Evolutionary conservation across 2,113 vertebrate species (phyloP), one percentile per base, ranked within the genome.

Genomic region (Eulemur macaco): DNA sequence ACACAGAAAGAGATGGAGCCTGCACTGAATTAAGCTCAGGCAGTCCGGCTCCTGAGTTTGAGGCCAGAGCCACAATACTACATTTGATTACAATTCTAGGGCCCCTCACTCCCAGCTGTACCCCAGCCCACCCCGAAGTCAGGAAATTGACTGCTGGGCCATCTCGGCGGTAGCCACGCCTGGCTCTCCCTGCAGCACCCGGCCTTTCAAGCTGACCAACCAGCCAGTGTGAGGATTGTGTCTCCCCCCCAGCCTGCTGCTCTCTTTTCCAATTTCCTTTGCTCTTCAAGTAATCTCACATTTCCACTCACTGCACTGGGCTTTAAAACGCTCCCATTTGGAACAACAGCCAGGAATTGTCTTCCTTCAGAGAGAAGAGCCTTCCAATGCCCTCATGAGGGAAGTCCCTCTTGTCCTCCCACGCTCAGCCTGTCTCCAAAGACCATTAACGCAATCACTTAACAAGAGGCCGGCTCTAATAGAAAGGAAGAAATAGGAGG

Each of bases 391-490:
- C 96, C 86, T 93, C 74, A 12, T 80, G 15, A 68, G 94, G 93
- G 76, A 96, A 74, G 97, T 97, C 96, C 89, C 96, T 86, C 96
- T 90, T 85, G 73, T 76, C 78, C 66, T 80, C 7, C 21, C 80
- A 73, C 80, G 68, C 83, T 82, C 92, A 63, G 93, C 89, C 98
- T 97, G 84, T 97, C 9, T 12, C 87, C 86, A 82, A 92, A 98
- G 92, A 63, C 95, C 97, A 97, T 98, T 98, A 63, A 92, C 6
- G 96, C 88, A 86, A 92, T 64, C 85, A 92, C 86, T 88, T 97
- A 96, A 96, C 80, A 93, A 96, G 94, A 98, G 73, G 66, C 90
- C 81, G 0, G 50, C 89, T 96, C 96, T 96, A 89, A 96, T 47
- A 90, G 86, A 93, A 93, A 91, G 94, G 82, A 95, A 87, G 94